Base-by-base conservation (phyloP, 1,140 invertebrate species). In the Cotesia chilonis region DNA sequence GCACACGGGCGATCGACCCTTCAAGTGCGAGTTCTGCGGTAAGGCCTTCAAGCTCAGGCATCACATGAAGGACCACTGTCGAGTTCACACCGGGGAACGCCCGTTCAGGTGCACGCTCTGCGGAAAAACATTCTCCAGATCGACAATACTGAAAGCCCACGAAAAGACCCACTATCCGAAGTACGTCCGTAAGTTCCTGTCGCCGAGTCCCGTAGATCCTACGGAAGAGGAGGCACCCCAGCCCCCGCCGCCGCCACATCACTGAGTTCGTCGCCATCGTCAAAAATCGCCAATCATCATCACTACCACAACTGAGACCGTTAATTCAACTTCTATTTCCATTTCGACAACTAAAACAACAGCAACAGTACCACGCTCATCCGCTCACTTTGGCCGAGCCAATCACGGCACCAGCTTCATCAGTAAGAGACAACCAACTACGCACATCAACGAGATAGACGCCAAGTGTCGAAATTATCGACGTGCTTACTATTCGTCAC, bases 1-100 rank as follows among this genome's bases (percentile, higher is more conserved):
- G 65, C 95, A 96, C 85, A 96, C 94, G 65, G 94, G 94, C 70
- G 94, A 96, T 82, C 87, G 94, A 79, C 94, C 94, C 52, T 95
- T 95, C 85, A 95, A 95, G 87, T 96, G 95, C 89, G 94, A 95
- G 85, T 95, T 95, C 88, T 95, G 94, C 85, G 94, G 94, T 70
- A 95, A 95, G 87, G 93, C 94, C 73, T 96, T 96, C 88, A 96
- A 96, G 83, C 85, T 95, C 76, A 89, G 94, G 60, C 94, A 96
- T 84, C 94, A 96, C 87, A 95, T 96, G 94, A 96, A 95, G 87
- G 94, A 96, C 86, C 95, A 96, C 85, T 95, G 94, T 87, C 91
- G 94, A 79, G 94, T 96, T 67, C 95, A 96, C 84, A 96, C 94
- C 77, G 95, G 95, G 66, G 95, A 96, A 84, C 89, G 95, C 72